Conservation (phyloP, 2,113 vertebrate species). For the Monopterus albus region DNA sequence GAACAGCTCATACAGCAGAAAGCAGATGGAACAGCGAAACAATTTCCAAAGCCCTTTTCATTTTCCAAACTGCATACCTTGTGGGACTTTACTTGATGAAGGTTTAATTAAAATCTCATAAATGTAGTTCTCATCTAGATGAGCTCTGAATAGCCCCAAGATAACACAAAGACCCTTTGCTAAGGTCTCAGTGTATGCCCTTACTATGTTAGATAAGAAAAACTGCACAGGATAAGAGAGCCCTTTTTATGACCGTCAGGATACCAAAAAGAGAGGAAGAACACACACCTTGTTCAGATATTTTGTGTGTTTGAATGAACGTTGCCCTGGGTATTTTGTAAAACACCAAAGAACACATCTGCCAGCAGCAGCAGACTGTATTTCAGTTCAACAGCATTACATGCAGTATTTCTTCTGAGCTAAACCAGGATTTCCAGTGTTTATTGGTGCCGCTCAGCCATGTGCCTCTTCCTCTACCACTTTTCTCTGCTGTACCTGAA, state of each 20-base stretch:
- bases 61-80: constrained; percentile 58
- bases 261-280: background rate
- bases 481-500: no score
- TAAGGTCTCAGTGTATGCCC: constrained; percentile 16
- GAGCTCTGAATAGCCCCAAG: constrained; percentile 21
- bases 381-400: background rate
- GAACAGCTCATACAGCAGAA: constrained; percentile 24
- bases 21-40: constrained; percentile 48
- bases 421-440: background rate
- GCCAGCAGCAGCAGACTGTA: no score
- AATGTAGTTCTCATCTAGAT: constrained; percentile 38
- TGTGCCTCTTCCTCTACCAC: background rate
- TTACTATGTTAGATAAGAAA: background rate
- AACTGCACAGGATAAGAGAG: background rate
- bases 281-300: background rate
- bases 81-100: constrained; percentile 52
- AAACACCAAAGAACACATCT: background rate
- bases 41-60: constrained; percentile 29
- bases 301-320: no score
- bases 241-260: constrained; percentile 13
- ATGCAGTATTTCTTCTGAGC: background rate
- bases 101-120: constrained; percentile 67
- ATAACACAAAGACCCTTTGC: constrained; percentile 19
- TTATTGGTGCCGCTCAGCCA: background rate
- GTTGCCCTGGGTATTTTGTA: background rate